Conservation (phyloP, 2,113 vertebrate genomes). For the Rhea americana region DNA sequence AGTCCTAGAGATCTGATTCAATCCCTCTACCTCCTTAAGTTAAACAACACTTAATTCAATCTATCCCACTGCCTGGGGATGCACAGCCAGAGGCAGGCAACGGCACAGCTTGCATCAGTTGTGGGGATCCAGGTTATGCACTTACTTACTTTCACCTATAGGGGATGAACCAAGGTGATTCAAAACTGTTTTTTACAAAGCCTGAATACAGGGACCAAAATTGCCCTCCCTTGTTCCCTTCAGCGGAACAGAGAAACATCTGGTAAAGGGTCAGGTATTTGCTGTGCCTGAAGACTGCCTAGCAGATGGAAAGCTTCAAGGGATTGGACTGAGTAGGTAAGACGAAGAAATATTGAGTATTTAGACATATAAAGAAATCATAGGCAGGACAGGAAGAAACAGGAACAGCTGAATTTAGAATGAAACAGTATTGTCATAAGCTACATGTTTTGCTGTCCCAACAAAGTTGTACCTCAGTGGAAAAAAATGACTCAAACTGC, state of each 20-base stretch:
- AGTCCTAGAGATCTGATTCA: neutral
- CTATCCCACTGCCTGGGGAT: too few relatives aligned
- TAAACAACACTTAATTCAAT: neutral
- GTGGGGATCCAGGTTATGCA: accelerated
- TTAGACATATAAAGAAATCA: neutral
- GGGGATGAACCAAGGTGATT: neutral
- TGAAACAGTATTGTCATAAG: neutral
- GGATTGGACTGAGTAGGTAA: neutral
- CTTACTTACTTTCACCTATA: neutral
- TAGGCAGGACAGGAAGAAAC: neutral
- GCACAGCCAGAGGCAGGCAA: accelerated
- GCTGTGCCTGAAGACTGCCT: neutral
- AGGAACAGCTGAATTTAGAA: neutral
- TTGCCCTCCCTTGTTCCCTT: neutral
- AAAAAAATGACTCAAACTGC: neutral
- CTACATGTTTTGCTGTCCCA: neutral
- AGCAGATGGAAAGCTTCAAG: neutral
- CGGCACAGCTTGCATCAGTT: neutral
- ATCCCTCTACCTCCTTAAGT: neutral
- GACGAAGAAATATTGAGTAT: neutral
- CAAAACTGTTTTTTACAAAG: neutral
- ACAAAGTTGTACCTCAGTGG: neutral
- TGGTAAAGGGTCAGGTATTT: neutral
- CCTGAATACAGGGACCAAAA: neutral
- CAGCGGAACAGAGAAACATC: neutral